Base-by-base conservation (phyloP, 1,140 invertebrate genomes). In the Macrobrachium rosenbergii region DNA sequence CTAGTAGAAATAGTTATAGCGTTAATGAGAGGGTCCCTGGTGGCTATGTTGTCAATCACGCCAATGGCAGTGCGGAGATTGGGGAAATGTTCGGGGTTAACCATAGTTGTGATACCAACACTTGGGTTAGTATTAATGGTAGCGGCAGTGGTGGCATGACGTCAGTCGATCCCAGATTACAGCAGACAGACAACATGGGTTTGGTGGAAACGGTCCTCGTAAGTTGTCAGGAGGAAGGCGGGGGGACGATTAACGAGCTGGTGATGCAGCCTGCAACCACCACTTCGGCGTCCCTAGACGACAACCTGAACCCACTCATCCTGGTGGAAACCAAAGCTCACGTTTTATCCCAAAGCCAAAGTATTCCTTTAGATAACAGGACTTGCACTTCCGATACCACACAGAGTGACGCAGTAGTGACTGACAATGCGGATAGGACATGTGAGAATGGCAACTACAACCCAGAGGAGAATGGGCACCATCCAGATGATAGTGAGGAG, bases 241-340 rank as follows among this genome's bases (percentile, higher is more conserved):
- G 84, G 12, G 78, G 77, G n/a, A 73, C 69, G 58, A 77, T 87
- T 58, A 81, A 81, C 67, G 58, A 87, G 21, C 60, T 81, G 17
- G 60, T 87, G 78, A 43, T 87, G 64, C 78, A 87, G 28, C 84
- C 84, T 7, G 52, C 63, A 19, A 28, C 16, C 2, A 28, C 58
- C 28, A 37, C 77, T 16, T 19, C 72, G 23, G 16, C 59, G 7
- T 45, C 52, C 8, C 37, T 87, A n/a, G 84, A 87, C 45, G 67
- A 87, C 45, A 88, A 88, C 80, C 80, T 88, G n/a, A 88, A 88
- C 60, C 86, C 80, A 58, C 73, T 88, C 45, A 69, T 88, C 11
- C 62, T 77, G 63, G 75, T 78, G 17, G 83, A 85, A 2, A 78
- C 75, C 43, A 21, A 60, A 11, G 3, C 52, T 21, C 59, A 77